phyloP scores from a whole-genome alignment of 2,888 invertebrate genomes.

The Drosophila infuscata region DNA sequence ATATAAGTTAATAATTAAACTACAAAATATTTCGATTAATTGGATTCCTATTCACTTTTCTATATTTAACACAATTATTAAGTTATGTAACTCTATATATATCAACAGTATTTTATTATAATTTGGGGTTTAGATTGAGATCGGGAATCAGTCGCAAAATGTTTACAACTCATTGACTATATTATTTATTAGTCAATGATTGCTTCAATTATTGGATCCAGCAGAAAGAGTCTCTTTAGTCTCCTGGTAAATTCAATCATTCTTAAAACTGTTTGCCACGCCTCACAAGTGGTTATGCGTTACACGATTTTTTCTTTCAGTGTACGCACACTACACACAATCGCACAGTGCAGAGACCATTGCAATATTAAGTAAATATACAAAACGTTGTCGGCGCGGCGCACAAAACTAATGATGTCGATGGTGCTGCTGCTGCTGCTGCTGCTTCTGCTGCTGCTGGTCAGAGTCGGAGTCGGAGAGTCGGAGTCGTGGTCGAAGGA shows the following conservation, averaged over 20 bases:
- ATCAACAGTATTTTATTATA: not conserved
- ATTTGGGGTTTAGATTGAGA: not conserved
- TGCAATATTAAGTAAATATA: conserved; percentile 82
- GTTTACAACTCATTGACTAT: no score
- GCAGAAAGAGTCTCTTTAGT: not conserved
- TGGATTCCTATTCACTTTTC: not conserved
- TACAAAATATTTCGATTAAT: not conserved
- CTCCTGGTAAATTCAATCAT: not conserved
- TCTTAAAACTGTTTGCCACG: not conserved
- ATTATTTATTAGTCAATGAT: no score
- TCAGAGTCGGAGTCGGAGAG: conserved; percentile 36
- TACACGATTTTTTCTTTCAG: not conserved
- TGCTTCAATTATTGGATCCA: not conserved
- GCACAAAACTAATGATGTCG: conserved; percentile 82
- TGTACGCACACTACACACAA: not conserved
- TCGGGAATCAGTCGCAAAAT: not conserved
- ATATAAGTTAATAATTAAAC: not conserved
- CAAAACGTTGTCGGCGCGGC: conserved; percentile 81
- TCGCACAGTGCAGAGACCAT: conserved; percentile 53
- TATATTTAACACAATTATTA: not conserved
- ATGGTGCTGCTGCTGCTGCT: conserved; percentile 53
- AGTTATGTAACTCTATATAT: not conserved
- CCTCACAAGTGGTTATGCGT: not conserved
- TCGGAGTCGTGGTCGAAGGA: conserved; percentile 22
- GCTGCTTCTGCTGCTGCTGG: conserved; percentile 25